Evolutionary conservation across 2,113 vertebrate genomes (phyloP).

Genomic region (Ceyx melanurus): DNA sequence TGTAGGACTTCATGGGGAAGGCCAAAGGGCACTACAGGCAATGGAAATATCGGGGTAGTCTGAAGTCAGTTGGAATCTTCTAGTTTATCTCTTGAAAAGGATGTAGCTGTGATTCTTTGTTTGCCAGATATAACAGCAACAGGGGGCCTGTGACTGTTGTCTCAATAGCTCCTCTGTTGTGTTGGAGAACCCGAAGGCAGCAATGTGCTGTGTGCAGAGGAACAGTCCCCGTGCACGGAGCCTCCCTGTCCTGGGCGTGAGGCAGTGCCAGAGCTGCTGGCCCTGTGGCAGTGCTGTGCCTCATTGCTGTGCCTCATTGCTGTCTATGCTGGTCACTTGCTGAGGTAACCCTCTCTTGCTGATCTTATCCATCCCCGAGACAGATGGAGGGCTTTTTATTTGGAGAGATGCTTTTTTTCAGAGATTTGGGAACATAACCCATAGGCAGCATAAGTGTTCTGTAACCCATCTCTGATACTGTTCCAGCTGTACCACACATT

Average conservation of each 20-base stretch:
- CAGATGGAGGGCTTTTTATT: background rate
- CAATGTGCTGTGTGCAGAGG: background rate
- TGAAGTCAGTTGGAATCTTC: background rate
- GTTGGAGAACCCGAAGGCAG: background rate
- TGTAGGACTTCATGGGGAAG: background rate
- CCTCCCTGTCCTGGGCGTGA: background rate
- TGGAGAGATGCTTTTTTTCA: background rate
- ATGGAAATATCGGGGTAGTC: background rate
- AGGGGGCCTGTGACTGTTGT: background rate
- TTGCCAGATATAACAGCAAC: background rate
- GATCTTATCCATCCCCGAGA: background rate
- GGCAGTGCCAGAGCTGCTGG: background rate
- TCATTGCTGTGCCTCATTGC: background rate
- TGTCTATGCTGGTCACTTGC: background rate
- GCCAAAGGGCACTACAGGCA: background rate
- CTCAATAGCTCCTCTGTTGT: conserved; percentile 9
- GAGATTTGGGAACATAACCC: background rate
- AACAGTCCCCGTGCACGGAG: accelerated
- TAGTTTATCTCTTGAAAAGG: background rate
- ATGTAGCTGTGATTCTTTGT: background rate
- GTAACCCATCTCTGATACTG: background rate
- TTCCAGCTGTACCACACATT: background rate
- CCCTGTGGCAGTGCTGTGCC: accelerated
- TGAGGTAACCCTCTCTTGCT: background rate
- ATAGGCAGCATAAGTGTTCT: background rate